Base-by-base conservation (phyloP, 2,888 invertebrate genomes). In the Hypolimnas misippus region DNA sequence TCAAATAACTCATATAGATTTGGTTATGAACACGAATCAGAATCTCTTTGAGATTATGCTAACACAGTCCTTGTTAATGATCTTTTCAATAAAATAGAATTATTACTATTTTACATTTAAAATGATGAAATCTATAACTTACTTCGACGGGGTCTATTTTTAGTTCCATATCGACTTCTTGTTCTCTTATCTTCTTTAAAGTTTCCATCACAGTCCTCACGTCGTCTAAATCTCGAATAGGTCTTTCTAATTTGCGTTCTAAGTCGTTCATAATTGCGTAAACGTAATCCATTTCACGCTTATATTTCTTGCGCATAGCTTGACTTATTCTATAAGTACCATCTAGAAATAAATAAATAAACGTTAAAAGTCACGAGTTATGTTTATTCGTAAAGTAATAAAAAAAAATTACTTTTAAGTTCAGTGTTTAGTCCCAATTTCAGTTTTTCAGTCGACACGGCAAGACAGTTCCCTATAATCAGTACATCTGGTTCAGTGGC, bases 161-260 rank as follows among this genome's bases (percentile, higher is more conserved):
- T 53, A 98, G 90, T 78, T 99, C 98, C 96, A 98, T 97, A 75
- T 98, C 97, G 16, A 98, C 98, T 87, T 99, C 98, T 79, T 97
- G 97, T 73, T 98, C 98, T 4, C 98, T 93, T 57, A 98, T 97
- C 84, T 98, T 98, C 80, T 97, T 96, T 63, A 99, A 86, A 0
- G 97, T 97, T 66, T 98, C 97, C 97, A 99, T 98, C 49, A 98
- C 96, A 76, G 97, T 94, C 57, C 98, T 94, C 0, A 98, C 98
- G 77, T 99, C 98, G 80, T 99, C 98, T 66, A 99, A 92, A 83
- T 98, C 98, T 55, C 97, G 93, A 69, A 98, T 97, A 12, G 97
- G 97, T 54, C 97, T 93, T 76, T 97, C 96, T 57, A 99, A 87
- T 82, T 97, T 97, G 51, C 97, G 94, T 76, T 97, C 97, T 93